phyloP scores from a whole-genome alignment of 2,113 vertebrate species.

The Carettochelys insculpta region DNA sequence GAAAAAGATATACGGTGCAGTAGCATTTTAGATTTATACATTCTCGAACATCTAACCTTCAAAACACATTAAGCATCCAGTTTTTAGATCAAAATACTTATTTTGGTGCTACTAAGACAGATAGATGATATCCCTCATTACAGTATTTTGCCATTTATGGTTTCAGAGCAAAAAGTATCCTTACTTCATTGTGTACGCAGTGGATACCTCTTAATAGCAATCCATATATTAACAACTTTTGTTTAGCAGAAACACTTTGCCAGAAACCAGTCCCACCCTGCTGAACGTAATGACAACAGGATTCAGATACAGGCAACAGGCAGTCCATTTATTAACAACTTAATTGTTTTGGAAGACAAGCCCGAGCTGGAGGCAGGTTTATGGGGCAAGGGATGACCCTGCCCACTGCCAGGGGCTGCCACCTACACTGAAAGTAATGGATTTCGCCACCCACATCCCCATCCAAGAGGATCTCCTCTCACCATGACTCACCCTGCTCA shows the following conservation, averaged over 20 bases:
- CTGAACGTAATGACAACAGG: background rate
- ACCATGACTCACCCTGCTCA: background rate
- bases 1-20: background rate
- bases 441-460: background rate
- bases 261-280: background rate
- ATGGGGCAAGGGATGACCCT: background rate
- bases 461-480: background rate
- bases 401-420: too few species aligned
- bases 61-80: background rate
- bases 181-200: background rate
- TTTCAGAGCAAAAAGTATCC: background rate
- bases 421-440: background rate
- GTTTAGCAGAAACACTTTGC: background rate
- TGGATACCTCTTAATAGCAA: background rate
- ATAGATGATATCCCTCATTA: background rate
- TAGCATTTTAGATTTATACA: background rate
- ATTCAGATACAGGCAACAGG: background rate
- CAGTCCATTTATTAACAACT: background rate
- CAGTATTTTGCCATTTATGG: background rate
- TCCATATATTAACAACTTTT: background rate
- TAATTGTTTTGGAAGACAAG: background rate
- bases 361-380: background rate
- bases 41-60: background rate
- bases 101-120: background rate
- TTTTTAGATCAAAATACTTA: background rate